These are phyloP conservation scores for Mythimna lalbum DNA, from an alignment of 2,888 invertebrate genomes.

Conservation along the genomic window DNA sequence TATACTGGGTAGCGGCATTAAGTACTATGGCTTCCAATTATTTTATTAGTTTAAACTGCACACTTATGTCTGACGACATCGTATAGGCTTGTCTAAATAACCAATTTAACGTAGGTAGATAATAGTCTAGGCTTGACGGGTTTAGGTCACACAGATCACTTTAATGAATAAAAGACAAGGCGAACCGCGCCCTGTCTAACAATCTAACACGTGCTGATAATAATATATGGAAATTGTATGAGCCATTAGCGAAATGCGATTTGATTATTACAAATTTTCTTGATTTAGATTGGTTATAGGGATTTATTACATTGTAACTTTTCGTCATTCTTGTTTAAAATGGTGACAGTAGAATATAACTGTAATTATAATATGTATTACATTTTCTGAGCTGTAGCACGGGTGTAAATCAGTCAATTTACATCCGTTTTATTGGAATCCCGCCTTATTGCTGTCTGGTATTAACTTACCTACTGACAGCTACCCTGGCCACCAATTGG, in stretches of 20 bases:
- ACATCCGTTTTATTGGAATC: no score
- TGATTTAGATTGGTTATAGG: conserved; percentile 7
- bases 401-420: no score
- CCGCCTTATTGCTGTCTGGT: no score
- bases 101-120: conserved; percentile 51
- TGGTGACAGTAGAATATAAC: no score
- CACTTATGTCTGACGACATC: conserved; percentile 35
- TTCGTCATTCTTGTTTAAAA: neutral
- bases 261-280: conserved; percentile 21
- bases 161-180: conserved; percentile 66
- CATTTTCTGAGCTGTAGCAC: no score
- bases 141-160: conserved; percentile 76
- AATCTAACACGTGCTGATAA: conserved; percentile 70
- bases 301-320: no score
- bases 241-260: conserved; percentile 34
- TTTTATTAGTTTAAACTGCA: conserved; percentile 35
- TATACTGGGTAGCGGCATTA: conserved; percentile 63
- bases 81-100: conserved; percentile 42
- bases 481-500: neutral
- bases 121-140: conserved; percentile 69
- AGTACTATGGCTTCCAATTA: conserved; percentile 28
- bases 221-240: conserved; percentile 52
- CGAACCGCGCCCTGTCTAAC: conserved; percentile 73
- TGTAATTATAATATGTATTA: no score
- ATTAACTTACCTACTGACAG: no score